Percentiles rank a stretch among this genome's conserved stretches.
Conservation (phyloP, 1,140 invertebrate genomes). For the Asbolus verrucosus region DNA sequence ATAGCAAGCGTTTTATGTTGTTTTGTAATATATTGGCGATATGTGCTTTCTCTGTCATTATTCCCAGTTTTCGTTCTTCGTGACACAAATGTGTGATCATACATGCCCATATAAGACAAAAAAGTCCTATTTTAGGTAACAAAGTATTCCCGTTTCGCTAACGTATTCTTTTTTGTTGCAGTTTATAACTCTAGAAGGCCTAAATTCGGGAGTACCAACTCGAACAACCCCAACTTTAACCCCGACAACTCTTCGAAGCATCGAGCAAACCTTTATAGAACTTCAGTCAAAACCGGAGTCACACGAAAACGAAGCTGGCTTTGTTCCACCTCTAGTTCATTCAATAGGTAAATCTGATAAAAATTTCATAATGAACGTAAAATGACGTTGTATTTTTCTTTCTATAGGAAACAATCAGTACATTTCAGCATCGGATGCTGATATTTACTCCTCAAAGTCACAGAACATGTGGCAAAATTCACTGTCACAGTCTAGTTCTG, state of each 20-base stretch:
- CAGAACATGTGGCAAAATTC: slow-evolving; percentile 61
- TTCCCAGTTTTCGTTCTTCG: not conserved
- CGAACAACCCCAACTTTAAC: slow-evolving; percentile 92
- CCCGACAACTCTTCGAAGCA: slow-evolving; percentile 90
- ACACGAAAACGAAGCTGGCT: slow-evolving; percentile 88
- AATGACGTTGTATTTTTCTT: slow-evolving; percentile 28
- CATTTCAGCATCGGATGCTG: slow-evolving; percentile 61
- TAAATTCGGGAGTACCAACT: slow-evolving; percentile 88
- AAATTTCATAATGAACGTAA: not conserved
- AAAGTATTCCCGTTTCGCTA: no score
- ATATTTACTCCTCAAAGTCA: slow-evolving; percentile 58
- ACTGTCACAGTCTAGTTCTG: slow-evolving; percentile 62
- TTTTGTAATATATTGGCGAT: slow-evolving; percentile 35
- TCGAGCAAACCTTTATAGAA: slow-evolving; percentile 87
- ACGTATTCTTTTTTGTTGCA: slow-evolving; percentile 68
- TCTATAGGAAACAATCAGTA: slow-evolving; percentile 63
- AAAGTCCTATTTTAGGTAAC: no score
- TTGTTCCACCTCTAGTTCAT: slow-evolving; percentile 85
- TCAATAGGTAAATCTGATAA: slow-evolving; percentile 60
- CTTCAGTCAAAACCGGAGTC: slow-evolving; percentile 75
- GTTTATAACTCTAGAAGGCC: slow-evolving; percentile 84
- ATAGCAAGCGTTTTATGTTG: slow-evolving; percentile 30
- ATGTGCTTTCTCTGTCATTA: slow-evolving; percentile 7
- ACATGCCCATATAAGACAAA: not conserved
- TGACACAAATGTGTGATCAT: not conserved